Conservation (phyloP, 2,113 vertebrate species). For the Pterophyllum scalare region DNA sequence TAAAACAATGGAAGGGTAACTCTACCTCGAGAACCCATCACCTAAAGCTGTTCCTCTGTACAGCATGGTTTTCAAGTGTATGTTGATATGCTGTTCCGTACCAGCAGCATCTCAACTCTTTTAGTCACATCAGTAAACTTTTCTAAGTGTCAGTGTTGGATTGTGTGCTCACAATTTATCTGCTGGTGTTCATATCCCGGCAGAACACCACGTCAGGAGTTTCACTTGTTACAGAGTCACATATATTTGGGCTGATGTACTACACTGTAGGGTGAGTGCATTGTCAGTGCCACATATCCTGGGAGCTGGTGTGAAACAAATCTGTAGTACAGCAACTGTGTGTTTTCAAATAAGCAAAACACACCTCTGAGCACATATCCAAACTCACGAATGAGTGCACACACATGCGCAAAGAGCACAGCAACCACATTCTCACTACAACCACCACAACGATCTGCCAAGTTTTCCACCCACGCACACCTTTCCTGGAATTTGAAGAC, state of each 20-base stretch:
- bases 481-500: slow-evolving; percentile 69
- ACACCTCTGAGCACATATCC: not conserved
- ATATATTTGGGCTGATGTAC: not conserved
- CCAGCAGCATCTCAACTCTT: slow-evolving; percentile 34
- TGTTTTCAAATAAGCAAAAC: not conserved
- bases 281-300: not conserved
- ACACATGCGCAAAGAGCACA: not conserved
- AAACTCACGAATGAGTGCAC: slow-evolving; percentile 1
- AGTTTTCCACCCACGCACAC: slow-evolving; percentile 59
- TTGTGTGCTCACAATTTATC: not conserved
- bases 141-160: not conserved
- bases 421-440: slow-evolving; percentile 5
- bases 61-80: not conserved
- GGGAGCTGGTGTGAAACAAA: not conserved
- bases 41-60: not conserved
- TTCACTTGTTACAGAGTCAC: slow-evolving; percentile 11
- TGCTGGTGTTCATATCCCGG: not conserved
- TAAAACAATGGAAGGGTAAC: not conserved
- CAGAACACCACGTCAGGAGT: not conserved
- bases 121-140: slow-evolving; percentile 26
- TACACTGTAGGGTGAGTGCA: not conserved
- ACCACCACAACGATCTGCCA: slow-evolving; percentile 29
- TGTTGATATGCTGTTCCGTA: slow-evolving; percentile 22
- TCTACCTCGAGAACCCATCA: not conserved
- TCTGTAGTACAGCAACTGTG: not conserved